Base-by-base conservation (phyloP, 2,113 vertebrate genomes). In the Rallus limicola region DNA sequence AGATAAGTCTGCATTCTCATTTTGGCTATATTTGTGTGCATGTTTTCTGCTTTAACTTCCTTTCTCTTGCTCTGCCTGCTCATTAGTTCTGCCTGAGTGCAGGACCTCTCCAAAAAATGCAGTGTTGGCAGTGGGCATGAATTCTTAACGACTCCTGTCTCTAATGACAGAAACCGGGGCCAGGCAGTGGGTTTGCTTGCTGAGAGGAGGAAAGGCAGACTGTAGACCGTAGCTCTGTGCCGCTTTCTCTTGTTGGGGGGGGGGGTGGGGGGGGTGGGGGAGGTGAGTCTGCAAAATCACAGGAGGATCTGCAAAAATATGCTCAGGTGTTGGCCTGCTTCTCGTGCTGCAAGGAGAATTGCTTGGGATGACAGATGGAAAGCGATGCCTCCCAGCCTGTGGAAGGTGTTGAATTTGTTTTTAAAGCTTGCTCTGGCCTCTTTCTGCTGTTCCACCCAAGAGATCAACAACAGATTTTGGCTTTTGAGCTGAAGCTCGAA, bases 51-150 rank as follows among this genome's bases (percentile, higher is more conserved):
- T 94, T 84, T 96, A 65, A 34, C 90, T 88, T 90, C 67, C 46
- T 6, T 79, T 95, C 92, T 50, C 88, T 91, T 87, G 77, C 96
- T 93, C 91, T 91, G 93, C 96, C 95, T 95, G 96, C 96, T 96
- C 86, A 88, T 96, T 96, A 94, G 93, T 96, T 96, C 95, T 97
- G 96, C 96, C 95, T 94, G 96, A 97, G 96, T 93, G 96, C 93
- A 94, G 91, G 96, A 96, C 93, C 96, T 96, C 93, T 96, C 96
- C 88, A 89, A 95, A 95, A 96, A 95, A 95, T 63, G 93, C 92
- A 64, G 69, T 3, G 86, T 79, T 97, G 96, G 96, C 96, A 97
- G 93, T 3, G 50, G 92, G 92, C 88, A 96, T 95, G 96, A 96
- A 97, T 97, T 94, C 96, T 96, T 96, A 95, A 96, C 70, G 9